Conservation (phyloP, 2,888 invertebrate species). For the Isotomurus palustris region DNA sequence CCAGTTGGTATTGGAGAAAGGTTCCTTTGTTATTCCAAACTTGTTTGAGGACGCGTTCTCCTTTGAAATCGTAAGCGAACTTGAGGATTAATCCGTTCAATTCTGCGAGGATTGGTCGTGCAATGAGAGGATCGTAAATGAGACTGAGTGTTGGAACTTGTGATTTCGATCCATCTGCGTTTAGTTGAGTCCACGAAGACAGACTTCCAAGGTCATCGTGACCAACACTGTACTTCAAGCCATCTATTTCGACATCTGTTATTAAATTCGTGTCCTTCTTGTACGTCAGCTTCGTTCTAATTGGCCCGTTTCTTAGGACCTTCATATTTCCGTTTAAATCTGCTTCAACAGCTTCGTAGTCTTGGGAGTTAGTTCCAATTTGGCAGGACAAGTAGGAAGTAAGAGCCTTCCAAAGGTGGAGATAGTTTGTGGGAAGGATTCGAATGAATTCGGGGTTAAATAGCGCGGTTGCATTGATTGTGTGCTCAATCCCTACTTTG, state of each 20-base stretch:
- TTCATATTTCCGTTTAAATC: conserved; percentile 35
- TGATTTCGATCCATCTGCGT: conserved; percentile 34
- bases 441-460: too few relatives aligned
- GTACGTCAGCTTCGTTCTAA: conserved; percentile 20
- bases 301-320: conserved; percentile 26
- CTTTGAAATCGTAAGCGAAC: conserved; percentile 27
- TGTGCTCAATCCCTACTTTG: too few relatives aligned
- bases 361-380: conserved; percentile 13
- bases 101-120: conserved; percentile 9
- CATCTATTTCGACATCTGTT: background rate
- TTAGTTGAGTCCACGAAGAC: conserved; percentile 34
- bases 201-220: conserved; percentile 39
- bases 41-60: conserved; percentile 25
- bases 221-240: conserved; percentile 5
- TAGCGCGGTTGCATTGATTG: too few relatives aligned
- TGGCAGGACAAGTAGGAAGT: background rate
- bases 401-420: too few relatives aligned
- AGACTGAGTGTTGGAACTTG: too few relatives aligned
- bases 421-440: too few relatives aligned
- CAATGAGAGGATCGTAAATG: conserved; percentile 31
- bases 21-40: conserved; percentile 1
- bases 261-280: conserved; percentile 10
- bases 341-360: conserved; percentile 24
- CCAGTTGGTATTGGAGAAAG: background rate
- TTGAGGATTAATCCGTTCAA: conserved; percentile 11